Evolutionary conservation across 2,797 vertebrate species (phyloP), one percentile per base, ranked within the genome.

Genomic region (Molossus alvarezi): DNA sequence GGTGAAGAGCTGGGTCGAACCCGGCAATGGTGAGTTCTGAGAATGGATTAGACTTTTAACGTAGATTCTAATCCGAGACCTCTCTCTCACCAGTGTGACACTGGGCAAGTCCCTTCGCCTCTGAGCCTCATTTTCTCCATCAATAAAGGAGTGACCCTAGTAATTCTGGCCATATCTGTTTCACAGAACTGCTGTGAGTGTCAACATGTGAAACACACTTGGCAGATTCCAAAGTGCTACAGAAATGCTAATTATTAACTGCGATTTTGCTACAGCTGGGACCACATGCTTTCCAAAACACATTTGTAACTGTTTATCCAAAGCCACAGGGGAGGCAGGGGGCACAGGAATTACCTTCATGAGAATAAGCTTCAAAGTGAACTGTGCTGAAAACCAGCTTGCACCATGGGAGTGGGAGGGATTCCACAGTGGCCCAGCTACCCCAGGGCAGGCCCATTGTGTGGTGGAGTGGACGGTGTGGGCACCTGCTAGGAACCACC

Each of bases 231-330:
- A 69, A 82, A 62, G 67, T 72, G 81, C 72, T 95, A 41, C 6
- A 71, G 67, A 94, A 96, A 94, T n/a, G 29, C 87, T 90, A 79
- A 82, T 94, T 90, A 94, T 86, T 95, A 95, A 92, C 73, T 13
- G 41, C 77, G 88, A 86, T 79, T 96, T 92, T 75, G 88, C 79
- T 88, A 86, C 41, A 88, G 69, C 45, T 84, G 90, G 62, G 88
- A 94, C 95, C 83, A 77, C 77, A 93, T 12, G 62, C 62, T 93
- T 92, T 88, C 88, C 93, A 51, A 71, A 92, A 92, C 85, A 89
- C 79, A 86, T 88, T 64, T 88, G 73, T 87, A 84, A 57, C 57
- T 94, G 90, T 97, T 96, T 94, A 95, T 18, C 33, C 10, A 96
- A 90, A 77, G 67, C 55, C 88, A 79, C 0, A 0, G 89, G 83